Percentiles rank a stretch among this genome's conserved stretches.
These are phyloP conservation scores for Pseudochirops corinnae DNA, from an alignment of 2,797 vertebrate species.

Conservation along the genomic window DNA sequence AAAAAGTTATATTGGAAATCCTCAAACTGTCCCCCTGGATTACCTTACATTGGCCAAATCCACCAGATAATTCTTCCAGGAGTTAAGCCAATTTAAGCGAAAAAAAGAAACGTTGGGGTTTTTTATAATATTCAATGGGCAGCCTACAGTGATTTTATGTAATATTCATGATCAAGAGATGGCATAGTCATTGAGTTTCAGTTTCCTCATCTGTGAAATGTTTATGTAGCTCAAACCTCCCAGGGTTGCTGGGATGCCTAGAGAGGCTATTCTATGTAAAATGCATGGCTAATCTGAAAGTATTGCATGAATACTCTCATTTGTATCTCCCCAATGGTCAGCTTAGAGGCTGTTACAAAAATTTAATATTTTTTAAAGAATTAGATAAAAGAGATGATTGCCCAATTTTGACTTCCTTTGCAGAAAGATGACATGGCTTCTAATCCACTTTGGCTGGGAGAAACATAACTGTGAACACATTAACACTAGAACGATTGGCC, in stretches of 20 bases:
- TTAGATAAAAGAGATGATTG: slow-evolving; percentile 40
- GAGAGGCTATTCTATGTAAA: neutral
- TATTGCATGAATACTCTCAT: neutral
- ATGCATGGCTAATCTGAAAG: neutral
- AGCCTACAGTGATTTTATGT: slow-evolving; percentile 37
- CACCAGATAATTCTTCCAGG: neutral
- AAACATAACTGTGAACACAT: neutral
- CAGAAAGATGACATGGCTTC: neutral
- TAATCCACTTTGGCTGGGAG: neutral
- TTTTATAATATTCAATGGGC: slow-evolving; percentile 31
- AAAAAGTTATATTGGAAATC: slow-evolving; percentile 47
- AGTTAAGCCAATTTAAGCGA: slow-evolving; percentile 46
- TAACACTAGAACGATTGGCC: neutral
- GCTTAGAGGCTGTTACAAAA: neutral
- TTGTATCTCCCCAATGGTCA: neutral
- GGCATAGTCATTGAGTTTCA: neutral
- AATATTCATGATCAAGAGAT: neutral
- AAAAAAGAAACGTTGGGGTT: neutral
- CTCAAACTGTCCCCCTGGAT: neutral
- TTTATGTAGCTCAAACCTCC: neutral
- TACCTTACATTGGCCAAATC: neutral
- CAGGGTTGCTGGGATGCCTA: neutral
- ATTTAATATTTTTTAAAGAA: neutral
- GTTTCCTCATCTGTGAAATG: neutral
- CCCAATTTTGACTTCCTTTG: slow-evolving; percentile 39